These are phyloP conservation scores for Ceratina japonica DNA, from an alignment of 1,140 invertebrate species.

Conservation along the genomic window DNA sequence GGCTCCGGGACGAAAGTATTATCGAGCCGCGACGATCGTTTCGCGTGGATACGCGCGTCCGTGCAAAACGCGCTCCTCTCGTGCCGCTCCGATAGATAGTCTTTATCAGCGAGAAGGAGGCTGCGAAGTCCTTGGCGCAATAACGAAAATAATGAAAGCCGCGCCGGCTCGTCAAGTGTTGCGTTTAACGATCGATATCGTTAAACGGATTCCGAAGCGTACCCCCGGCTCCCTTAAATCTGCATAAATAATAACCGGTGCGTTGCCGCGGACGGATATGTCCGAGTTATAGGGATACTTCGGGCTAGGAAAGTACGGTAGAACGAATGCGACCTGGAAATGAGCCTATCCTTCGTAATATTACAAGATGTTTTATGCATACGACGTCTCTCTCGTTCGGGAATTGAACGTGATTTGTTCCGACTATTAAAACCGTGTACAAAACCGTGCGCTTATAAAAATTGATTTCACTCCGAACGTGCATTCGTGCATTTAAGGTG, in stretches of 20 bases:
- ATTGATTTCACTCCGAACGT: too few relatives aligned
- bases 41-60: constrained; percentile 37
- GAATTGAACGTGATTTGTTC: too few relatives aligned
- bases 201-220: constrained; percentile 19
- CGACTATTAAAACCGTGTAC: too few relatives aligned
- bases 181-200: constrained; percentile 46
- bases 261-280: background rate
- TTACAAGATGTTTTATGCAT: background rate
- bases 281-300: background rate
- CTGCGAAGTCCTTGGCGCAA: constrained; percentile 50
- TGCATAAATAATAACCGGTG: constrained; percentile 12
- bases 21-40: constrained; percentile 37
- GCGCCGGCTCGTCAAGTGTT: constrained; percentile 35
- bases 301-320: background rate
- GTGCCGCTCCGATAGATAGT: constrained; percentile 14
- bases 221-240: constrained; percentile 5
- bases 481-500: too few relatives aligned
- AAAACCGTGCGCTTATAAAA: too few relatives aligned
- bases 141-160: constrained; percentile 57
- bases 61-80: constrained; percentile 29
- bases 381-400: too few relatives aligned
- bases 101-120: constrained; percentile 57
- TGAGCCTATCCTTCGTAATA: background rate
- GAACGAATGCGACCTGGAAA: background rate
- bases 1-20: constrained; percentile 3